phyloP scores from a whole-genome alignment of 2,113 vertebrate genomes.

The Paramormyrops kingsleyae region DNA sequence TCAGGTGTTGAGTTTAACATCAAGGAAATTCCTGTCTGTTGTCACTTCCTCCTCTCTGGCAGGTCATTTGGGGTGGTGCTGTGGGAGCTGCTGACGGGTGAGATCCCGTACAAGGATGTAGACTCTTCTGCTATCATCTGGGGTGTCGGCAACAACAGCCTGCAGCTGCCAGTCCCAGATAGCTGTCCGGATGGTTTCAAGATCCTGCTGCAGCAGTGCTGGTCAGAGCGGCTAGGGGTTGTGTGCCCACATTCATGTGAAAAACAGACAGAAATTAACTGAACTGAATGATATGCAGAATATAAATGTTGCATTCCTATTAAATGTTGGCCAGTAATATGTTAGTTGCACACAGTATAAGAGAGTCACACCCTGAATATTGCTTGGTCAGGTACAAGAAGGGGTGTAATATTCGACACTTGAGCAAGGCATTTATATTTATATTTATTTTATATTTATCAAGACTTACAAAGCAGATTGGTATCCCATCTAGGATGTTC shows the following conservation, averaged over 20 bases:
- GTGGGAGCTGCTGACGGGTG: slow-evolving; percentile 93
- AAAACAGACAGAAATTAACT: neutral
- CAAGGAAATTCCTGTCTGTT: neutral
- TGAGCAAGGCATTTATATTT: neutral
- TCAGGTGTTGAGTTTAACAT: neutral
- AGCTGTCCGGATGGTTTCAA: slow-evolving; percentile 96
- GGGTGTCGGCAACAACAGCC: slow-evolving; percentile 96
- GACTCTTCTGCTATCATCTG: slow-evolving; percentile 96
- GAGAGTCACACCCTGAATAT: neutral
- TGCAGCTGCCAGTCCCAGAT: slow-evolving; percentile 88
- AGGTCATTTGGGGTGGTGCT: slow-evolving; percentile 97
- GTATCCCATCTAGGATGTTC: neutral
- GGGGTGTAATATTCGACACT: neutral
- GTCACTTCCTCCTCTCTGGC: neutral
- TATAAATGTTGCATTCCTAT: neutral
- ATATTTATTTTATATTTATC: neutral
- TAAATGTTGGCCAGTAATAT: neutral
- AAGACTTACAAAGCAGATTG: neutral
- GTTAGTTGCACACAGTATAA: neutral
- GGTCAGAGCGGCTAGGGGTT: slow-evolving; percentile 61
- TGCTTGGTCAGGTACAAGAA: neutral
- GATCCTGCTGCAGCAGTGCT: slow-evolving; percentile 89
- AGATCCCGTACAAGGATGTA: slow-evolving; percentile 95
- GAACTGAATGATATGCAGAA: neutral
- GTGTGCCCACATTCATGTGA: neutral